A percentile compares a stretch with the other conserved stretches of the same genome.
phyloP scores from a whole-genome alignment of 35 echinoderm and acorn worm species.

The Ophiothrix spiculata region DNA sequence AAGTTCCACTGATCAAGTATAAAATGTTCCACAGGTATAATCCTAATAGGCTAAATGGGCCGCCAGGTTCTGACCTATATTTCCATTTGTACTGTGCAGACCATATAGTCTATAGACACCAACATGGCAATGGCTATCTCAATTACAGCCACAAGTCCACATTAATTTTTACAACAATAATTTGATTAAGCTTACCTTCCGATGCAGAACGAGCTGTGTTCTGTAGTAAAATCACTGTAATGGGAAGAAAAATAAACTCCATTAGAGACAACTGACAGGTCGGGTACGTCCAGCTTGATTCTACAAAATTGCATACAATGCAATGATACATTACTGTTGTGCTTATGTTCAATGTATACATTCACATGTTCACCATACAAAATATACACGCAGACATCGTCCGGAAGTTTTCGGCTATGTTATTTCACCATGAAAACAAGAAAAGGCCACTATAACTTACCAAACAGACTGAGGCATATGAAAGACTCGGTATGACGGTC shows the following conservation, averaged over 20 bases:
- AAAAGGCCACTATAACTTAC: slow-evolving; percentile 51
- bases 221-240: slow-evolving; percentile 78
- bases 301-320: neutral
- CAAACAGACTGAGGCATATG: slow-evolving; percentile 92
- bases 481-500: slow-evolving; percentile 96
- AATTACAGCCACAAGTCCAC: no score
- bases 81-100: neutral
- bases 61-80: slow-evolving; percentile 12
- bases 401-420: neutral
- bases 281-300: neutral
- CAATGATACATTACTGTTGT: neutral
- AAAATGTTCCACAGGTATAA: neutral
- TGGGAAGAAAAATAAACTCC: slow-evolving; percentile 32
- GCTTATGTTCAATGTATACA: neutral
- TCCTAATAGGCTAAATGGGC: slow-evolving; percentile 12
- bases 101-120: neutral
- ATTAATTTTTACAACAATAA: no score
- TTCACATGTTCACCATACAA: neutral
- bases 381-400: neutral
- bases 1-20: no score
- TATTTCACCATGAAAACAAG: neutral
- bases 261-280: neutral
- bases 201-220: slow-evolving; percentile 72
- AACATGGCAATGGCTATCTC: no score
- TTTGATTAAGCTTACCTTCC: slow-evolving; percentile 56